These are phyloP conservation scores for Ischnura elegans DNA, from an alignment of 2,888 invertebrate species.

Conservation along the genomic window DNA sequence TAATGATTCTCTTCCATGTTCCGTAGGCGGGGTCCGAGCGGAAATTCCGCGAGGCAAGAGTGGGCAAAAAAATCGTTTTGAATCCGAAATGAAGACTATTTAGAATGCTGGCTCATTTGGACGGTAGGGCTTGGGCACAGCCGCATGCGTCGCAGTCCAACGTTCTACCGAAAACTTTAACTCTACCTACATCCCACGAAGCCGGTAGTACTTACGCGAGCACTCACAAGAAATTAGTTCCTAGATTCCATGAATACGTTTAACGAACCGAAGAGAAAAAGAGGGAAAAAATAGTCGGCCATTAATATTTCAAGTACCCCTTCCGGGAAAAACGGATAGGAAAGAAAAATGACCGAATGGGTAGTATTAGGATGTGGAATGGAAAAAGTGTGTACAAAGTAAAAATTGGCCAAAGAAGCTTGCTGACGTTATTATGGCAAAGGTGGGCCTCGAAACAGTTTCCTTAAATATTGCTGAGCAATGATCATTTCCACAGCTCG, in stretches of 20 bases:
- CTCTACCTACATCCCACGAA: background rate
- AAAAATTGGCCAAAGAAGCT: too few species aligned
- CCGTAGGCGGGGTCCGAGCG: conserved; percentile 17
- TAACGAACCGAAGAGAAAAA: background rate
- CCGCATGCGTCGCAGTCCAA: background rate
- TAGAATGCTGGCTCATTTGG: conserved; percentile 42
- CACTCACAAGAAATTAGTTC: background rate
- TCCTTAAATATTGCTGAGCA: too few species aligned
- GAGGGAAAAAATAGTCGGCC: background rate
- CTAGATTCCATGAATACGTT: background rate
- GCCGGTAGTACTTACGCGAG: conserved; percentile 12
- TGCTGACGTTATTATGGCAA: too few species aligned
- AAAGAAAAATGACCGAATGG: background rate
- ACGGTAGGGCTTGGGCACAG: background rate
- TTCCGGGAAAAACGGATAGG: background rate
- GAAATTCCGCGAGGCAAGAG: background rate
- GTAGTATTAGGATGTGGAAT: too few species aligned
- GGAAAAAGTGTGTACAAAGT: too few species aligned
- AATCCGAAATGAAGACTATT: conserved; percentile 46
- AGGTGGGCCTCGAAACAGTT: too few species aligned
- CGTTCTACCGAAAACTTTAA: background rate
- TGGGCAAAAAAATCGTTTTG: conserved; percentile 39
- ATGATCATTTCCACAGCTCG: too few species aligned
- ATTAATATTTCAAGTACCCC: background rate
- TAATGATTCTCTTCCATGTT: conserved; percentile 38